Conservation (phyloP, 2,797 vertebrate genomes). For the Rhinoraja longicauda region DNA sequence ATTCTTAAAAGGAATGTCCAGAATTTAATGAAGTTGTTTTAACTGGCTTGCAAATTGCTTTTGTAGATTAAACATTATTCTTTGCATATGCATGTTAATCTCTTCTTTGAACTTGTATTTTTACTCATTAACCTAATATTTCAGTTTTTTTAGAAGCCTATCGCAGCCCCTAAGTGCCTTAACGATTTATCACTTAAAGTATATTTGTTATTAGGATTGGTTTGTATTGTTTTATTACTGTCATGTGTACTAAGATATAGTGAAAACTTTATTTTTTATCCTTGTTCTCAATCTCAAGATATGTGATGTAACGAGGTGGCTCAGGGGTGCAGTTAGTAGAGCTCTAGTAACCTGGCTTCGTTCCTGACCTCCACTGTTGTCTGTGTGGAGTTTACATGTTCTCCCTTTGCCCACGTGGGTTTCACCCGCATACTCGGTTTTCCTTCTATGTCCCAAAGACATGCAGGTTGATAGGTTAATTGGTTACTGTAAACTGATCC, state of each 20-base stretch:
- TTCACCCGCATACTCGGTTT: too few species aligned
- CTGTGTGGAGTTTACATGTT: too few species aligned
- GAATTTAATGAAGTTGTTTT: not conserved
- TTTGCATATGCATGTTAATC: not conserved
- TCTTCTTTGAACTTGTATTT: not conserved
- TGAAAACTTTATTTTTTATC: not conserved
- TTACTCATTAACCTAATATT: not conserved
- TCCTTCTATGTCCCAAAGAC: too few species aligned
- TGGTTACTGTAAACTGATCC: too few species aligned
- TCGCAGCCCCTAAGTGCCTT: not conserved
- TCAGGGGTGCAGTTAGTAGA: too few species aligned
- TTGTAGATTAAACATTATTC: not conserved
- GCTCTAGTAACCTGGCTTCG: too few species aligned
- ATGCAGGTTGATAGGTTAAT: too few species aligned
- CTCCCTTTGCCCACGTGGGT: too few species aligned
- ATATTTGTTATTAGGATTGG: too few species aligned
- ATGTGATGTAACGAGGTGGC: not conserved
- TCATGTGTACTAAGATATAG: too few species aligned
- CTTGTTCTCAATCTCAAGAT: not conserved
- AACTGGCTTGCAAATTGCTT: not conserved
- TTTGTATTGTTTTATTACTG: too few species aligned
- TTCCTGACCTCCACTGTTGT: too few species aligned
- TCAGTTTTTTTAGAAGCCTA: not conserved
- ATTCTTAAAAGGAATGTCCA: not conserved
- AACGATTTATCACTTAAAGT: not conserved